Evolutionary conservation across 2,888 invertebrate genomes (phyloP), one percentile per base, ranked within the genome.

Genomic region (Diarsia mendica): DNA sequence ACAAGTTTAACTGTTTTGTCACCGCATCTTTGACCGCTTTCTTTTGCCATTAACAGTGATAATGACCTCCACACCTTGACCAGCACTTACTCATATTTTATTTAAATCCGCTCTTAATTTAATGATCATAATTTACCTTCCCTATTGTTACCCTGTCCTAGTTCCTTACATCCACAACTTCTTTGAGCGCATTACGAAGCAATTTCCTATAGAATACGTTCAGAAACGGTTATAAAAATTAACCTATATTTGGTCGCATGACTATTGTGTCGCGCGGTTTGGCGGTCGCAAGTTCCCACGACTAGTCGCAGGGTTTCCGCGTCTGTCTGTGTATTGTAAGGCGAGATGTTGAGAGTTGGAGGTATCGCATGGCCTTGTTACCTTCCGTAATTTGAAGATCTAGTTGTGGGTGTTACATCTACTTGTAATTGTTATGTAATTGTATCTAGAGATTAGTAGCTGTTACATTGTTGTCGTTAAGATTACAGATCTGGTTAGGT

Each of bases 201-300:
- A 63, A 77, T 82, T 82, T 84, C 49, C 76, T 77, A 73, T 77
- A 70, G 64, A 84, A 82, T 73, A 79, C 61, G 53, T 82, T 76
- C 61, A 39, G 49, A 73, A 84, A 79, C 82, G 72, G 85, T 84
- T 84, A 77, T 71, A 77, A 76, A 86, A 72, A 85, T 87, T 87
- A 85, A 75, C 83, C 83, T 77, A 69, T 83, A 70, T 86, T 71
- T n/a, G 66, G 71, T 75, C 33, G 68, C 72, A 44, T 67, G 82
- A 72, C 66, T 73, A 81, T 85, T 85, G 86, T 84, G 80, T 80
- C 80, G 73, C 80, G 75, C 44, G 75, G 83, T 83, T 79, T 83
- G 83, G 75, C 70, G 78, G 78, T 72, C 72, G 82, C 76, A 51
- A 39, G 78, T 89, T 89, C 90, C 87, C 89, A 89, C 89, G 82